Base-by-base conservation (phyloP, 2,113 vertebrate species). In the Triplophysa dalaica region DNA sequence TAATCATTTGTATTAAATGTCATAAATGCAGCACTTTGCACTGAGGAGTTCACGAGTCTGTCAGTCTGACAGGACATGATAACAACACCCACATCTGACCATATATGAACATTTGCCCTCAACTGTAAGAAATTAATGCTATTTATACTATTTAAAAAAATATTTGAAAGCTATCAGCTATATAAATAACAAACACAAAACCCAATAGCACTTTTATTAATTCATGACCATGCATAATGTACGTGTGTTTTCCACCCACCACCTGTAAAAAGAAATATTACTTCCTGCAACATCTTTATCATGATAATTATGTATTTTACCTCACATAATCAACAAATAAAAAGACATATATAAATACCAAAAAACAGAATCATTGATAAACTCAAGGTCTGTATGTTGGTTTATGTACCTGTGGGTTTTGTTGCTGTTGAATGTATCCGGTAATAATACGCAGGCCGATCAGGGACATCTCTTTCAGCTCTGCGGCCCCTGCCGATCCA, bases 391-490 rank as follows among this genome's bases (percentile, higher is more conserved):
- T 78, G 45, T 21, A 24, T 70, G 45, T 68, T 24, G 50, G 16
- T 21, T 56, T 1, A 22, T 56, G 22, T 66, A 81, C 98, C 95
- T 97, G 95, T 0, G 94, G 88, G 85, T 97, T 94, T 81, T 95
- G 95, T 85, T 98, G 92, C 77, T 94, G 92, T 77, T 94, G 89
- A 87, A 98, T 94, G 75, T 97, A 99, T 16, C 95, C 96, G 0
- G 96, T 84, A 19, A 99, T 96, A 72, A 99, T 89, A 2, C 94
- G 94, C 41, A 99, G 93, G 70, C 97, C 97, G 0, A 97, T 93
- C 91, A 98, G 96, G 0, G 97, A 95, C 96, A 99, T 98, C 89
- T 98, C 97, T 64, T 90, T 94, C n/a, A 98, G 94, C 58, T 98
- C 95, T 0, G 91, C 86, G 8, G 91, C 82, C 33, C 94, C 93